A percentile compares a stretch with the other conserved stretches of the same genome.
Evolutionary conservation across 53 echinoderm and acorn worm species (phyloP).

Genomic region (Temnopleurus reevesii): DNA sequence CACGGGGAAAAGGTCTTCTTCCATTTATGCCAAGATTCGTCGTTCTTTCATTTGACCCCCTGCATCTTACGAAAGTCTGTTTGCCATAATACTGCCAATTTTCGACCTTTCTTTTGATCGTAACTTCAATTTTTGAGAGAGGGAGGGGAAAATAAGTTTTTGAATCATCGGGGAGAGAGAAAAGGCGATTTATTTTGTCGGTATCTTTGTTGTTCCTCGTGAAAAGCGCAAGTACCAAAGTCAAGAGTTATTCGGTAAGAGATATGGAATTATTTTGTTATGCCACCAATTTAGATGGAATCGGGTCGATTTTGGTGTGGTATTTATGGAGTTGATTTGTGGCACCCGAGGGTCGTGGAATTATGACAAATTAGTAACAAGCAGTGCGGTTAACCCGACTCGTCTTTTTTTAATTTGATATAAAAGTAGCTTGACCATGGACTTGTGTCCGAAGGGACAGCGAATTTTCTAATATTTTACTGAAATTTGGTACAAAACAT

Average conservation of each 20-base stretch:
- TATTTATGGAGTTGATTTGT: slow-evolving; percentile 43
- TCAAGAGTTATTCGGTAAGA: background rate
- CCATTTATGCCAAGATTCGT: background rate
- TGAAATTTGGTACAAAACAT: no score
- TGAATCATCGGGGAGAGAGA: background rate
- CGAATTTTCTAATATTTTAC: no score
- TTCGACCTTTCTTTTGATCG: background rate
- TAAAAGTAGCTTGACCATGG: background rate
- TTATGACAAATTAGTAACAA: slow-evolving; percentile 59
- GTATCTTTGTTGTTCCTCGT: slow-evolving; percentile 3
- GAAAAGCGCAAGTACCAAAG: background rate
- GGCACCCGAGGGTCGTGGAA: slow-evolving; percentile 38
- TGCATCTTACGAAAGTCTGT: background rate
- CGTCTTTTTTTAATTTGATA: background rate
- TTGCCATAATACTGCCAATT: background rate
- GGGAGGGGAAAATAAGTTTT: slow-evolving; percentile 2
- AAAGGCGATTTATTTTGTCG: background rate
- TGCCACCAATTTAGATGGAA: background rate
- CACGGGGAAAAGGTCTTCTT: background rate
- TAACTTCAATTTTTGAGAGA: background rate
- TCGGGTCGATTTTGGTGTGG: slow-evolving; percentile 2
- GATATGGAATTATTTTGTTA: slow-evolving; percentile 5
- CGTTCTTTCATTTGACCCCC: background rate
- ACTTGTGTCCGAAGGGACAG: no score
- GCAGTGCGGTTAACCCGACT: background rate